Conservation (phyloP, 37 sponge, comb jelly and placozoan genomes). For the Crambe crambe region DNA sequence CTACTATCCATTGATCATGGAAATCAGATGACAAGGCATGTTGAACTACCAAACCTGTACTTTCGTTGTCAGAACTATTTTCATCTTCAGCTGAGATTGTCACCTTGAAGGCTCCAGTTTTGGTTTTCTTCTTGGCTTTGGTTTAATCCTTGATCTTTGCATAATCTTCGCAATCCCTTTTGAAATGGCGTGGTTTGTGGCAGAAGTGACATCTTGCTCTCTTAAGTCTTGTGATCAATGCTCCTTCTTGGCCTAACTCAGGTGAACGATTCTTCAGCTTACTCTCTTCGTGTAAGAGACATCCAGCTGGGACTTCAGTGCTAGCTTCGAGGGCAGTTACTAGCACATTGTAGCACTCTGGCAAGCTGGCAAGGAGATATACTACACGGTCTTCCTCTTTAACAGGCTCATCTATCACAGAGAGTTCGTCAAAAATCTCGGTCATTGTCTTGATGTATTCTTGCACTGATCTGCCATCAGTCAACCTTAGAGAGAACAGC, state of each 20-base stretch:
- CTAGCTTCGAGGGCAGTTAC: slow-evolving; percentile 59
- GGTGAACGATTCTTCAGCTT: too few species aligned
- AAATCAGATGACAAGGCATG: slow-evolving; percentile 18
- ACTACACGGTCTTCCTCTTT: too few species aligned
- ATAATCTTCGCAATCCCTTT: too few species aligned
- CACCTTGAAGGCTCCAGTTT: slow-evolving; percentile 47
- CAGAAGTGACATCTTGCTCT: slow-evolving; percentile 37
- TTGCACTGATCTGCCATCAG: slow-evolving; percentile 52
- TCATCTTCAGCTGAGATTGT: slow-evolving; percentile 46
- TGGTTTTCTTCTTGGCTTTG: slow-evolving; percentile 31
- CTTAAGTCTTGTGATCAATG: slow-evolving; percentile 15
- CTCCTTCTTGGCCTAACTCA: slow-evolving; percentile 25
- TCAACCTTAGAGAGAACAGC: slow-evolving; percentile 43
- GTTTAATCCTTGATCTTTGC: slow-evolving; percentile 1
- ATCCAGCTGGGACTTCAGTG: too few species aligned
- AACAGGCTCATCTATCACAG: too few species aligned
- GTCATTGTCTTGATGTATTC: slow-evolving; percentile 50
- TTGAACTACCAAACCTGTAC: slow-evolving; percentile 16
- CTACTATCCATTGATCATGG: slow-evolving; percentile 49
- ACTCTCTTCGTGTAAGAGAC: too few species aligned
- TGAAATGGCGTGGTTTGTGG: slow-evolving; percentile 6
- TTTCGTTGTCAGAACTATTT: slow-evolving; percentile 22
- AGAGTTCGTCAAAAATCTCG: too few species aligned
- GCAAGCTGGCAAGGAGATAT: slow-evolving; percentile 54
- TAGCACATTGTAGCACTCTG: slow-evolving; percentile 47